Base-by-base conservation (phyloP, 2,797 vertebrate genomes). In the Cirrhinus mrigala region DNA sequence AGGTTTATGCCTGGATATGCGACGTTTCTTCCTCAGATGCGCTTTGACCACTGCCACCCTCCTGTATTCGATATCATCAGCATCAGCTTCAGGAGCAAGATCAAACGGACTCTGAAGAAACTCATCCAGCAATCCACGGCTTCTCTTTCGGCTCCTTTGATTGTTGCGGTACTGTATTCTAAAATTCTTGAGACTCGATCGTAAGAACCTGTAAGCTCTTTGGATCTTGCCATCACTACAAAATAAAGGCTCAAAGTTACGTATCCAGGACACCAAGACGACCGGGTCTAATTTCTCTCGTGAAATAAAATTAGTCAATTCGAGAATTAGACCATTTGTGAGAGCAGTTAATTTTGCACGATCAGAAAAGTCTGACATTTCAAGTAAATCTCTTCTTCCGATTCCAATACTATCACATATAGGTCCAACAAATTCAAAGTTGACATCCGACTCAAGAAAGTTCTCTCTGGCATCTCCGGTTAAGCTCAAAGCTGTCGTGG, bases 361-460 rank as follows among this genome's bases (percentile, higher is more conserved):
- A 68, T 95, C 94, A n/a, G 94, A 92, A 86, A 96, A 95, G 84
- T 96, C 93, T 0, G 83, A 92, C 89, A 95, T 91, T 88, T 95
- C 92, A 85, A 96, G 89, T 64, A 96, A 93, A 90, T 96, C 93
- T 22, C 88, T 83, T 75, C 95, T 92, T 79, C 94, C 92, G 0
- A 96, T 94, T 24, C 95, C 94, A 10, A 95, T 94, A 85, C 94
- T 94, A 27, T 96, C 95, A 83, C 95, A 96, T 85, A 96, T 92
- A 0, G 96, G 94, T 15, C 96, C 96, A 0, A 96, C 95, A 87
- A 94, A 96, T 86, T 94, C 94, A 87, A 96, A 96, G 91, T 96
- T 95, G 58, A 93, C 94, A 0, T 91, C 56, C 2, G 94, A 92
- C 10, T 94, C 92, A 73, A 96, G 86, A 85, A 96, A 96, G 7